Conservation (phyloP, 2,113 vertebrate genomes). For the Plectropomus leopardus region DNA sequence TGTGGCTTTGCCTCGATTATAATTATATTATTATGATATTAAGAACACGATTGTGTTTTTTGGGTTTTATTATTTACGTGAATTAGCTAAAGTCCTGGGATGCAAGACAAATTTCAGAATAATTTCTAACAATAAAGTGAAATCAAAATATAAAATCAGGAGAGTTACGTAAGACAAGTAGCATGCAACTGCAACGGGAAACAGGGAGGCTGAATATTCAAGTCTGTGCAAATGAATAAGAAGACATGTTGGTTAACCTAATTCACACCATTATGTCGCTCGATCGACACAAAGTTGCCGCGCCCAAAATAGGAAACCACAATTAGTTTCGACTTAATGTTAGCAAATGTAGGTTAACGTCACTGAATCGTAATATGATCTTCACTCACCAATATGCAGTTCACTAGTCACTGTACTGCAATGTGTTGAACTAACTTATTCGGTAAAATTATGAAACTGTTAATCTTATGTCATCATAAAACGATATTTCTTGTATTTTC, state of each 20-base stretch:
- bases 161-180: background rate
- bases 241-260: background rate
- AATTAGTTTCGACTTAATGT: background rate
- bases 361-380: background rate
- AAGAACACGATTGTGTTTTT: too few relatives aligned
- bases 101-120: too few relatives aligned
- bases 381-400: background rate
- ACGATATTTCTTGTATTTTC: background rate
- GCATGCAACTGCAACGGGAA: background rate
- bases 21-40: too few relatives aligned
- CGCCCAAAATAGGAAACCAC: background rate
- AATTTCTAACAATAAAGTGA: too few relatives aligned
- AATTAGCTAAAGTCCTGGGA: too few relatives aligned
- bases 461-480: background rate
- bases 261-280: background rate
- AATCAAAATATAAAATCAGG: background rate
- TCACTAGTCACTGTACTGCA: background rate
- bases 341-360: background rate
- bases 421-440: too few relatives aligned
- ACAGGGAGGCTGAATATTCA: background rate
- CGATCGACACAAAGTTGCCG: background rate
- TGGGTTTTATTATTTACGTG: too few relatives aligned
- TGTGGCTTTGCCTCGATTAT: too few relatives aligned
- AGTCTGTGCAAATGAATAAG: constrained; percentile 28
- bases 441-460: background rate